Conservation (phyloP, 2,113 vertebrate genomes). For the Dipodomys merriami region DNA sequence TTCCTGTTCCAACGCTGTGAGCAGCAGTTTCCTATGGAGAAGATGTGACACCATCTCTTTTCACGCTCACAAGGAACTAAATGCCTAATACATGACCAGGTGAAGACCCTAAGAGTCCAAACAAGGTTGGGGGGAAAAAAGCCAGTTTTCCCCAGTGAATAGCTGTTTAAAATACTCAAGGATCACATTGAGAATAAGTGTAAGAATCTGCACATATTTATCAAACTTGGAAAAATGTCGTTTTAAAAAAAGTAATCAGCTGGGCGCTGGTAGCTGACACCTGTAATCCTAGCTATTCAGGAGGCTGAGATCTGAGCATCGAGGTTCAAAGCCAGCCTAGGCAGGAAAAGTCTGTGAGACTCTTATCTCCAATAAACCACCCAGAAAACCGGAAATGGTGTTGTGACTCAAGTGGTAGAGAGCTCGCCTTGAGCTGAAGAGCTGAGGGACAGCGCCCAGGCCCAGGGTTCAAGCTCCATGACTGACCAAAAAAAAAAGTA, state of each 20-base stretch:
- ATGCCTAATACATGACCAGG: background rate
- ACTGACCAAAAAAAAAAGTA: background rate
- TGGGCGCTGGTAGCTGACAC: too few relatives aligned
- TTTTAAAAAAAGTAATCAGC: too few relatives aligned
- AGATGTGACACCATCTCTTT: background rate
- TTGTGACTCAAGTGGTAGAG: too few relatives aligned
- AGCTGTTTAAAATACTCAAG: conserved; percentile 7
- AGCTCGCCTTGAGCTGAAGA: too few relatives aligned
- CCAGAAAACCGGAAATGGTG: too few relatives aligned
- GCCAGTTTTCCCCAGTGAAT: background rate
- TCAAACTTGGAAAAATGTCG: background rate
- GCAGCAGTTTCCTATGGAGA: background rate
- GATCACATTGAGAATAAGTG: background rate
- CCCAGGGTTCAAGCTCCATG: too few relatives aligned
- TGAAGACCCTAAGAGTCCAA: background rate
- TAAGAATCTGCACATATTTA: background rate
- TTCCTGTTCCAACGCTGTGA: background rate
- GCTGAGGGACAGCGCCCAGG: too few relatives aligned
- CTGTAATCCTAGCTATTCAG: too few relatives aligned
- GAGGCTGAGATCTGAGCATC: too few relatives aligned
- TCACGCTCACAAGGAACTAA: background rate
- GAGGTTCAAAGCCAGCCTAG: too few relatives aligned
- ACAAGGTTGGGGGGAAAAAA: background rate
- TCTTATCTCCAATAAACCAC: too few relatives aligned
- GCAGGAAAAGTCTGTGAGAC: too few relatives aligned